phyloP scores from a whole-genome alignment of 2,113 vertebrate species.

The Cervus canadensis region DNA sequence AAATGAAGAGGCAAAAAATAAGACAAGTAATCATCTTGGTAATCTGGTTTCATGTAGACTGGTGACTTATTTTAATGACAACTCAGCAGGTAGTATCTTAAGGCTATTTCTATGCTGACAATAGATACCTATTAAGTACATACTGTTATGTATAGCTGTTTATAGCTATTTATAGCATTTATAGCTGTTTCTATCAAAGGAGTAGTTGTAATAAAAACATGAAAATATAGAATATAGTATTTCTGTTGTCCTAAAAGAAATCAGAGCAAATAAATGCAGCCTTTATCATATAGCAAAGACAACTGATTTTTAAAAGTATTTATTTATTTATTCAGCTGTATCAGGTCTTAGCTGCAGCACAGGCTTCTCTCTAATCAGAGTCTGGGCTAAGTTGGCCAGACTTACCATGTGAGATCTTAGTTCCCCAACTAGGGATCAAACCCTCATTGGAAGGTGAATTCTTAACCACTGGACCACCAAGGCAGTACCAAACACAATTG shows the following conservation, averaged over 20 bases:
- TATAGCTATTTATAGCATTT: neutral
- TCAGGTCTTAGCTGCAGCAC: neutral
- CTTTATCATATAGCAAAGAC: neutral
- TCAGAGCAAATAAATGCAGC: neutral
- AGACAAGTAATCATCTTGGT: neutral
- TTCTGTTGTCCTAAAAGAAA: neutral
- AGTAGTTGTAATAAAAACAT: neutral
- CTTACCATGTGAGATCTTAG: neutral
- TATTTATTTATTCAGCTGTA: neutral
- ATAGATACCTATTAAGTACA: neutral
- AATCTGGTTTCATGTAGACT: neutral
- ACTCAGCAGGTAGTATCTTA: neutral
- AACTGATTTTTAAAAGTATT: neutral
- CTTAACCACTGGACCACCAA: neutral
- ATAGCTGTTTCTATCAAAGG: neutral
- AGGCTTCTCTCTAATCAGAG: neutral
- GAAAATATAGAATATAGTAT: neutral
- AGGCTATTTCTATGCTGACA: neutral
- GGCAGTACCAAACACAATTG: neutral
- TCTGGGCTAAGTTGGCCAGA: neutral
- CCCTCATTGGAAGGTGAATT: neutral
- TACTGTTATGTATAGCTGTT: neutral
- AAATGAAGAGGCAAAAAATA: conserved; percentile 25
- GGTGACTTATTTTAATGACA: neutral
- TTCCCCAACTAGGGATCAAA: neutral